Conservation (phyloP, 2,797 vertebrate genomes). For the Borostomias antarcticus region DNA sequence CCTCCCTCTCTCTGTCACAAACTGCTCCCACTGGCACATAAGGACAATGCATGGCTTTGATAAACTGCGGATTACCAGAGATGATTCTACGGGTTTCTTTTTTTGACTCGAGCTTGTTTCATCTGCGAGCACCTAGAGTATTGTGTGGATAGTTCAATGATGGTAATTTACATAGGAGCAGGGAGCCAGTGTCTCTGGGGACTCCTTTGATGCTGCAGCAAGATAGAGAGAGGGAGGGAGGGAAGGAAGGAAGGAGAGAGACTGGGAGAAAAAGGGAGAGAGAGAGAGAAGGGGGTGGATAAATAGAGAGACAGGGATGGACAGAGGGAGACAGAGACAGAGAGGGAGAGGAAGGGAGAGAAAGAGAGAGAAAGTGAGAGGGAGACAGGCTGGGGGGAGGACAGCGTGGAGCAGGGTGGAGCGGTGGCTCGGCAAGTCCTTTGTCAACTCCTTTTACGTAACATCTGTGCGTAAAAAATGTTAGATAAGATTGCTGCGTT, state of each 20-base stretch:
- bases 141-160: constrained; percentile 39
- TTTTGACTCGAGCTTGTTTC: constrained; percentile 46
- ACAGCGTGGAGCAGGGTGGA: neutral
- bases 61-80: constrained; percentile 43
- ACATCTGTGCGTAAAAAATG: neutral
- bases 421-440: neutral
- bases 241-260: neutral
- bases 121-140: constrained; percentile 33
- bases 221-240: neutral
- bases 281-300: neutral
- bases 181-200: constrained; percentile 35
- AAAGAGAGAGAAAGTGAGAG: constrained; percentile 15
- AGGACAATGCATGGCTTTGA: constrained; percentile 19
- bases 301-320: neutral
- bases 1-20: neutral
- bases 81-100: constrained; percentile 15
- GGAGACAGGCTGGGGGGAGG: neutral
- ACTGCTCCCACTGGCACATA: neutral
- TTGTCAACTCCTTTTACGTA: neutral
- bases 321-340: neutral
- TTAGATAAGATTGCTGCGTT: neutral
- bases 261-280: neutral
- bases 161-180: constrained; percentile 50
- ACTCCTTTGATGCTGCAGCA: constrained; percentile 51
- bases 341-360: neutral